phyloP scores from a whole-genome alignment of 1,140 invertebrate genomes.

The Lordiphosa clarofinis region DNA sequence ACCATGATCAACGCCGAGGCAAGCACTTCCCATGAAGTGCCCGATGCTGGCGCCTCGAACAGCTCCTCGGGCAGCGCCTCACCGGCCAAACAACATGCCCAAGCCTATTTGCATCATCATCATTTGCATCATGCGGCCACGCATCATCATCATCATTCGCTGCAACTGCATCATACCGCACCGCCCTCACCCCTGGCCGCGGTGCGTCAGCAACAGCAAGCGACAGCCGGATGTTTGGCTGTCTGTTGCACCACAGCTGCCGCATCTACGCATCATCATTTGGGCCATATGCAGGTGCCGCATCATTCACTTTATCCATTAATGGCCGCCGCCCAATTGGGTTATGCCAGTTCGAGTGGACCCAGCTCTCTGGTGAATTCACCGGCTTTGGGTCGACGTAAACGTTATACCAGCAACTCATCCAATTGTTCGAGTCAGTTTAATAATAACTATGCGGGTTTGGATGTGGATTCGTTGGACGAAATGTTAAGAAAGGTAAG shows the following conservation, averaged over 20 bases:
- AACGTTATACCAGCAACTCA: conserved; percentile 76
- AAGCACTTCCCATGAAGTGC: not conserved
- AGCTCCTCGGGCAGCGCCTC: conserved; percentile 56
- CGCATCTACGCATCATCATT: conserved; percentile 36
- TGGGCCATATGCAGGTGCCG: conserved; percentile 31
- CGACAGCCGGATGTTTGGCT: conserved; percentile 14
- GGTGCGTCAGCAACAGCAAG: conserved; percentile 46
- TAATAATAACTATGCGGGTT: conserved; percentile 85
- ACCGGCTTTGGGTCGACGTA: conserved; percentile 68
- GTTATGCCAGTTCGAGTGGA: conserved; percentile 60
- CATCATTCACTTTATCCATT: conserved; percentile 69
- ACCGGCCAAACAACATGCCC: conserved; percentile 31
- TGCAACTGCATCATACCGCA: conserved; percentile 57
- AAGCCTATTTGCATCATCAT: conserved; percentile 43
- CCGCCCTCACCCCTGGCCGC: conserved; percentile 57
- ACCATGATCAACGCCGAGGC: conserved; percentile 12
- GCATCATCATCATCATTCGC: conserved; percentile 48
- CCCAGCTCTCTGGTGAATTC: conserved; percentile 76
- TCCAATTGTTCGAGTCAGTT: conserved; percentile 80
- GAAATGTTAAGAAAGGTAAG: conserved; percentile 91
- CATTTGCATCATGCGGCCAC: conserved; percentile 50
- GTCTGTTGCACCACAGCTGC: conserved; percentile 50
- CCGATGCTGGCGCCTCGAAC: conserved; percentile 23
- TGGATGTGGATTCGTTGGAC: conserved; percentile 89
- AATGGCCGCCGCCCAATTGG: conserved; percentile 53